These are phyloP conservation scores for Cephus cinctus DNA, from an alignment of 1,140 invertebrate species.

Conservation along the genomic window DNA sequence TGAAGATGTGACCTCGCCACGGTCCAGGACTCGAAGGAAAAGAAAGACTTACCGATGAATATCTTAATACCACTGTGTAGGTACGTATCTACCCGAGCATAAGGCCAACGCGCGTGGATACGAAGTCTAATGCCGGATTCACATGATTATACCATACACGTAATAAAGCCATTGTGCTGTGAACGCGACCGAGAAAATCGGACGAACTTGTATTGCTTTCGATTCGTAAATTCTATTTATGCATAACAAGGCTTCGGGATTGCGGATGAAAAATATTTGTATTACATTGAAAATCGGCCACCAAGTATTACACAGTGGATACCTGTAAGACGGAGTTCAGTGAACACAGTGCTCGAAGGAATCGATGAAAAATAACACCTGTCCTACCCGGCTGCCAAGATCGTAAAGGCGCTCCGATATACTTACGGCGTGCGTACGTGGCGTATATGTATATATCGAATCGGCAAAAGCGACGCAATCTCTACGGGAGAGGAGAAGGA, in stretches of 20 bases:
- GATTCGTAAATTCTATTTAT: too few species aligned
- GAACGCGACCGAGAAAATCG: too few species aligned
- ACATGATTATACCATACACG: too few species aligned
- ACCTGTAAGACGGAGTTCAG: too few species aligned
- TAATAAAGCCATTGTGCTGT: too few species aligned
- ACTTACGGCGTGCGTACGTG: not conserved
- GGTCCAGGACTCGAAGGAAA: slow-evolving; percentile 1
- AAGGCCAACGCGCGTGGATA: too few species aligned
- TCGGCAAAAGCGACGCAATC: slow-evolving; percentile 15
- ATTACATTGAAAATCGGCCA: too few species aligned
- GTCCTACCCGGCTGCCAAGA: slow-evolving; percentile 26
- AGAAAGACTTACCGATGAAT: slow-evolving; percentile 8
- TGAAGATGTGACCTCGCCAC: slow-evolving; percentile 14
- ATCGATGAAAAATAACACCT: slow-evolving; percentile 42
- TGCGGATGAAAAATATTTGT: too few species aligned
- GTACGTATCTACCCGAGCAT: not conserved
- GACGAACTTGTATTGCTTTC: too few species aligned
- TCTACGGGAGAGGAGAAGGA: slow-evolving; percentile 1
- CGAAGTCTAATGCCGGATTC: too few species aligned
- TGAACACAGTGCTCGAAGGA: slow-evolving; percentile 34
- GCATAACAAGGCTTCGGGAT: too few species aligned
- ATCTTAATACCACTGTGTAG: slow-evolving; percentile 7
- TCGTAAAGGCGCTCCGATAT: slow-evolving; percentile 26
- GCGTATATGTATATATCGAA: slow-evolving; percentile 23
- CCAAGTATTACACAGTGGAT: too few species aligned